Base-by-base conservation (phyloP, 2,888 invertebrate species). In the Cryptocephalus moraei region DNA sequence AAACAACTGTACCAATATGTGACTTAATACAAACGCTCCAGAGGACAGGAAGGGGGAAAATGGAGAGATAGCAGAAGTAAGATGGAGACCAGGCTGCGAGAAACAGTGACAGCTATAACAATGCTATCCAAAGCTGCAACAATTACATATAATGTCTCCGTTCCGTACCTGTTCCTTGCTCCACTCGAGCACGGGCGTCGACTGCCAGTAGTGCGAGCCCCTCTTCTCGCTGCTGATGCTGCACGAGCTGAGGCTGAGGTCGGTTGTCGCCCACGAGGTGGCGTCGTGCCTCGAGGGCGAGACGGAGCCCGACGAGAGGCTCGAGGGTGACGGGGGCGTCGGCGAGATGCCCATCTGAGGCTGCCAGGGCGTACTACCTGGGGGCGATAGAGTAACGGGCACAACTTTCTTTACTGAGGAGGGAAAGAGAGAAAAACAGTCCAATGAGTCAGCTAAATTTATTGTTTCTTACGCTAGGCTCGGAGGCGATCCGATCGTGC, bases 171-270 rank as follows among this genome's bases (percentile, higher is more conserved):
- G 85, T 62, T 84, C 83, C 67, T 83, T 84, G 56, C 79, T 81
- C 88, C 88, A 88, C 59, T 87, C 86, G 39, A 78, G 76, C 39
- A 86, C 82, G 10, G 81, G 79, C n/a, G 78, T 78, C 46, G 78
- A 78, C 62, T 83, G 82, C 80, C 80, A 81, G 58, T 81, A 80
- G 58, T 82, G 79, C 39, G 79, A 75, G 32, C 70, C 69, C 47
- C 77, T 76, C 61, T 81, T 82, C 54, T 80, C 77, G 62, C 79
- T 80, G 51, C 76, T 76, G 62, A 79, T 79, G 61, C 80, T 81
- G 51, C 76, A 76, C 48, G 76, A 77, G n/a, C 78, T 77, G n/a
- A 78, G 71, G 59, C 71, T 73, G 51, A 78, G 67, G 67, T 79
- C 79, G 43, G 78, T 43, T n/a, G 43, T 71, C 54, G 74, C 71